phyloP scores from a whole-genome alignment of 2,113 vertebrate genomes.

The Thermophis baileyi region DNA sequence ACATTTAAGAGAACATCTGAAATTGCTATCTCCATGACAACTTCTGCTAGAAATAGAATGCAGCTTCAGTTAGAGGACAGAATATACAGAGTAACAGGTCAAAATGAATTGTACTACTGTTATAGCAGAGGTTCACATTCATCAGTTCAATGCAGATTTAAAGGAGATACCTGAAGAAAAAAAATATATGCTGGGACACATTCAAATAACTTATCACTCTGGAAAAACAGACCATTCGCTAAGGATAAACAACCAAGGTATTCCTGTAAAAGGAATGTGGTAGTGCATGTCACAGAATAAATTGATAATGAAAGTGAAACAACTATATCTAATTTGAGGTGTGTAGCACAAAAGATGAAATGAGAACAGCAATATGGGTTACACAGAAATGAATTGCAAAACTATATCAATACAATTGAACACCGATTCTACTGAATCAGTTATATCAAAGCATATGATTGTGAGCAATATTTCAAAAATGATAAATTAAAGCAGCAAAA shows the following conservation, averaged over 20 bases:
- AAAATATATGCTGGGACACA: neutral
- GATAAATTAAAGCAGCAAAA: neutral
- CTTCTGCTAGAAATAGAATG: neutral
- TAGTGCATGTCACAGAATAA: neutral
- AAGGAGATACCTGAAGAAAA: neutral
- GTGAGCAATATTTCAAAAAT: neutral
- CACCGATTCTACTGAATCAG: neutral
- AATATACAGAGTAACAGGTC: neutral
- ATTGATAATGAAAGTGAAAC: neutral
- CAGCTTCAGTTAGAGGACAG: neutral
- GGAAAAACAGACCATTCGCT: neutral
- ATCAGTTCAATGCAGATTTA: neutral
- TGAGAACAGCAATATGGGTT: neutral
- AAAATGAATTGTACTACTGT: neutral
- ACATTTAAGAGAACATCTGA: neutral
- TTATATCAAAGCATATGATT: neutral
- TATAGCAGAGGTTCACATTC: neutral
- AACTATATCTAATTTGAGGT: neutral
- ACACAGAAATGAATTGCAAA: neutral
- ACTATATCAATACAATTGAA: neutral
- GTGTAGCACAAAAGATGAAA: neutral
- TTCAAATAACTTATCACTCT: neutral
- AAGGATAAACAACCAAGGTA: neutral
- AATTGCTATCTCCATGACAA: neutral
- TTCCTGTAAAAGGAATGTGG: neutral